Percentiles rank a stretch among this genome's conserved stretches.
phyloP scores from a whole-genome alignment of 2,888 invertebrate species.

The Pharmacophagus antenor region DNA sequence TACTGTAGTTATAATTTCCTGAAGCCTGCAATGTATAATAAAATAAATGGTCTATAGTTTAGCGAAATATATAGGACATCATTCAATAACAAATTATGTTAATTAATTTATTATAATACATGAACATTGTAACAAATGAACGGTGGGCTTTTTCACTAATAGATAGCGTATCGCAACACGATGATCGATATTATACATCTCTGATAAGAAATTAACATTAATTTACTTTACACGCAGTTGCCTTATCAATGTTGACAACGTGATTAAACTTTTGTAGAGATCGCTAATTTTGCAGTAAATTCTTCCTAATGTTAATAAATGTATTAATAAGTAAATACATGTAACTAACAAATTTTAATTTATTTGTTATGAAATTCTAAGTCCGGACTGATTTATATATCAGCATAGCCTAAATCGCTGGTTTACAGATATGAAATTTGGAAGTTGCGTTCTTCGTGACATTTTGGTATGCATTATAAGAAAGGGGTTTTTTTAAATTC shows the following conservation, averaged over 20 bases:
- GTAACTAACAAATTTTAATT: no score
- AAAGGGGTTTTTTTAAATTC: no score
- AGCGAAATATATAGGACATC: background rate
- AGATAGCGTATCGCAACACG: slow-evolving; percentile 27
- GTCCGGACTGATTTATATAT: no score
- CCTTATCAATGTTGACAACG: slow-evolving; percentile 26
- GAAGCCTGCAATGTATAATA: background rate
- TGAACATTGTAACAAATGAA: slow-evolving; percentile 11
- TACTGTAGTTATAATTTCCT: background rate
- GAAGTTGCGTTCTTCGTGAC: no score
- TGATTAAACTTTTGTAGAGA: slow-evolving; percentile 15
- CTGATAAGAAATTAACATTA: slow-evolving; percentile 28
- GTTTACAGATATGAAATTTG: no score
- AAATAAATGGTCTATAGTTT: background rate
- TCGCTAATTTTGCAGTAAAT: background rate
- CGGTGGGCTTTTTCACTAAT: slow-evolving; percentile 25
- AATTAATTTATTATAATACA: background rate
- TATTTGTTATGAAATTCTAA: no score
- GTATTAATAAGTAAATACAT: background rate
- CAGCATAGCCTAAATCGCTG: no score
- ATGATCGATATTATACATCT: slow-evolving; percentile 30
- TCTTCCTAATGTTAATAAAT: background rate
- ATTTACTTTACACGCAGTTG: slow-evolving; percentile 19
- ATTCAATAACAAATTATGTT: background rate
- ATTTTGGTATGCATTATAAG: no score